Evolutionary conservation across 2,888 invertebrate species (phyloP).

Genomic region (Andrena haemorrhoa): DNA sequence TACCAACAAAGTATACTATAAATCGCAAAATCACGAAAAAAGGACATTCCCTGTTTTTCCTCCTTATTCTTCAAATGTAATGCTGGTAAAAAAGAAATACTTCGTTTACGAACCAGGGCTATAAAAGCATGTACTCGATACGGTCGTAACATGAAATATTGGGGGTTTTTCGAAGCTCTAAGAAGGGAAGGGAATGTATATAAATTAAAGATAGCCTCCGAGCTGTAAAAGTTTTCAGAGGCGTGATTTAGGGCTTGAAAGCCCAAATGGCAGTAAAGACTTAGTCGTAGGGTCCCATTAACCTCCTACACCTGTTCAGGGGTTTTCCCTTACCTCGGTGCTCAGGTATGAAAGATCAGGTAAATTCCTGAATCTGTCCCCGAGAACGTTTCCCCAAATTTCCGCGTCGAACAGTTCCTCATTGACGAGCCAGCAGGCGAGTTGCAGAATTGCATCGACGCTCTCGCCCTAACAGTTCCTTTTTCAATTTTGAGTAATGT

Average conservation of each 20-base stretch:
- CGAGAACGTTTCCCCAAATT: background rate
- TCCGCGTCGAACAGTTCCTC: background rate
- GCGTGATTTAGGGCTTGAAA: constrained; percentile 21
- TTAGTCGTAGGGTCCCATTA: background rate
- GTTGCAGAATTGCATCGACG: background rate
- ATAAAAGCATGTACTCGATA: background rate
- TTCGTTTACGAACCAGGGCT: background rate
- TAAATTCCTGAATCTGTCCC: constrained; percentile 6
- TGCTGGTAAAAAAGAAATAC: background rate
- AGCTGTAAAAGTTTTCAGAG: background rate
- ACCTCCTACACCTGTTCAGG: background rate
- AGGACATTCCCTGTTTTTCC: too few species aligned
- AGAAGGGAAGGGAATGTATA: background rate
- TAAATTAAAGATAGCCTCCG: background rate
- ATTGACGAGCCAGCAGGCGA: background rate
- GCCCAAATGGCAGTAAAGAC: background rate
- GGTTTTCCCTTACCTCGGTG: background rate
- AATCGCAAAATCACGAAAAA: too few species aligned
- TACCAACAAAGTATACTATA: too few species aligned
- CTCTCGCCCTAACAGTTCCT: background rate
- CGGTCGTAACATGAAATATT: background rate
- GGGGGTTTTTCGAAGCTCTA: background rate
- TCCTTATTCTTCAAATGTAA: background rate
- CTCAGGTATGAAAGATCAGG: constrained; percentile 27
- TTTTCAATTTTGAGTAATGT: constrained; percentile 48